Base-by-base conservation (phyloP, 64 coral and sea anemone genomes). In the Dendronephthya gigantea region DNA sequence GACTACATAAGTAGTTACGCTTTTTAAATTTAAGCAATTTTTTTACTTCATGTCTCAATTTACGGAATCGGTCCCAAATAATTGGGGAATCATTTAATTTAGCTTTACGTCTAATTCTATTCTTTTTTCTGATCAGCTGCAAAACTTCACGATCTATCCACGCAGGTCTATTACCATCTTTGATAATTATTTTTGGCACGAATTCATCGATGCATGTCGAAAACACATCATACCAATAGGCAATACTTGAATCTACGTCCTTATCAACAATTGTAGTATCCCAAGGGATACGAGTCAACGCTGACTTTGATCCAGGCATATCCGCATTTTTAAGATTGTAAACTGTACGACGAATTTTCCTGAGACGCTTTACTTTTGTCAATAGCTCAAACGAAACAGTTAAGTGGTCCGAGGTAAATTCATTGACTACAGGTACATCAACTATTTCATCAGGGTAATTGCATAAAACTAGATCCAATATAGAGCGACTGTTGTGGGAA, bases 171-270 rank as follows among this genome's bases (percentile, higher is more conserved):
- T 89, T 89, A 39, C 49, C 81, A 89, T 89, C 82, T 22, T 48
- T 89, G 58, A 89, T 84, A 69, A 41, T 16, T 55, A 84, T 59
- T 89, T 89, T 68, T 33, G 88, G 82, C 7, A 84, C 59, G 68
- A 84, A 84, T 62, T 89, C 82, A 89, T 84, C 82, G 25, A 84
- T 41, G 39, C 88, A 89, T 89, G 88, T 41, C 7, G 39, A 66
- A 32, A 89, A 35, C 35, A 70, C 17, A 35, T 89, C 82, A 89
- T 89, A 43, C 88, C 88, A 89, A 47, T 56, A 47, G 39, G 52
- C 25, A 17, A 31, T 83, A 34, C 37, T 48, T 55, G 16, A 50
- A 22, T 84, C 49, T 70, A 84, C 70, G 50, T 86, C 85, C 68
- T 47, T 72, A 39, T 89, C 52, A 37, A 84, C 0, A 84, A 89